Conservation (phyloP, 2,797 vertebrate species). For the Austrolebias charrua region DNA sequence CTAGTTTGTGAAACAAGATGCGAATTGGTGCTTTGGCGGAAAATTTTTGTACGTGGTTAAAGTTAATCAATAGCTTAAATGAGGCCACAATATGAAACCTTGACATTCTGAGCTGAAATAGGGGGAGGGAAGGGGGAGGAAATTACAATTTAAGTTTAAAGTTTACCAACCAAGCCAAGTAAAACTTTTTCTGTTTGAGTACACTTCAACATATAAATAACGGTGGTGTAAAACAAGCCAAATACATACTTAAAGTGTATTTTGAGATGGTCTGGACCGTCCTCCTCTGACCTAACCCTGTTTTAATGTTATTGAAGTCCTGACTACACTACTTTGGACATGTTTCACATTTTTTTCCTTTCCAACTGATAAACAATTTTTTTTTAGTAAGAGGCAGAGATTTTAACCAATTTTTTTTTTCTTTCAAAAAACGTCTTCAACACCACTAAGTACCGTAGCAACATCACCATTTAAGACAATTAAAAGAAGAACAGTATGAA, state of each 20-base stretch:
- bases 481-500: too few relatives aligned
- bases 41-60: slow-evolving; percentile 27
- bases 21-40: slow-evolving; percentile 35
- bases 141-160: neutral
- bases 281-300: too few relatives aligned
- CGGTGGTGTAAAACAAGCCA: neutral
- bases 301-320: too few relatives aligned
- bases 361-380: too few relatives aligned
- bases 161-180: slow-evolving; percentile 9
- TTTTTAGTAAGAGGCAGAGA: too few relatives aligned
- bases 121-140: neutral
- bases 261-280: too few relatives aligned
- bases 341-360: too few relatives aligned
- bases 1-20: slow-evolving; percentile 37
- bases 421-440: too few relatives aligned
- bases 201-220: slow-evolving; percentile 1
- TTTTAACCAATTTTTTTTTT: too few relatives aligned
- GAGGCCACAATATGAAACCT: slow-evolving; percentile 15
- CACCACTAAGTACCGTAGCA: too few relatives aligned
- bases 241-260: neutral
- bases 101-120: slow-evolving; percentile 13
- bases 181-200: slow-evolving; percentile 2
- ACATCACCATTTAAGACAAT: too few relatives aligned
- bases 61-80: slow-evolving; percentile 43
- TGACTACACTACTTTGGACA: too few relatives aligned